These are phyloP conservation scores for Andrena hattorfiana DNA, from an alignment of 2,888 invertebrate species.

Conservation along the genomic window DNA sequence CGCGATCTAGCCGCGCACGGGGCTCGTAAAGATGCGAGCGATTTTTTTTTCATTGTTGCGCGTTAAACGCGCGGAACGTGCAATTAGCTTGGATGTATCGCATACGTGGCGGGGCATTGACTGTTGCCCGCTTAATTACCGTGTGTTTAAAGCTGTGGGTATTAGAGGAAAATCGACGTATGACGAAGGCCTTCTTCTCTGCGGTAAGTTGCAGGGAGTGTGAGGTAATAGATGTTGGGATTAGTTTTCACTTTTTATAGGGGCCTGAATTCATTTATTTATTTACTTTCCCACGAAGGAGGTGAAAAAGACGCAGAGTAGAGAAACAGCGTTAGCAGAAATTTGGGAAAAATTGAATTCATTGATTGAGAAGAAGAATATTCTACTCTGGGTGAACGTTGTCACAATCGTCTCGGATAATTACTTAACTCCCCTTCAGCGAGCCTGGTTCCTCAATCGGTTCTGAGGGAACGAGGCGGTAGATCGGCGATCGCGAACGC, in stretches of 20 bases:
- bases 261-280: too few species aligned
- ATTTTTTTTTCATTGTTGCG: slow-evolving; percentile 22
- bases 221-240: too few species aligned
- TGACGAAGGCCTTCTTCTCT: slow-evolving; percentile 5
- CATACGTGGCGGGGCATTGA: slow-evolving; percentile 23
- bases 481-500: slow-evolving; percentile 46
- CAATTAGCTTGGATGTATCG: slow-evolving; percentile 21
- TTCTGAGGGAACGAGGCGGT: slow-evolving; percentile 16
- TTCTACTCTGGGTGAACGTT: slow-evolving; percentile 9
- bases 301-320: too few species aligned
- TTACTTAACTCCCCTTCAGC: slow-evolving; percentile 36
- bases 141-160: slow-evolving; percentile 1
- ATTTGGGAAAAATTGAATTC: background rate
- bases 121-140: slow-evolving; percentile 29
- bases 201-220: background rate
- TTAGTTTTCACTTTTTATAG: too few species aligned
- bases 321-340: too few species aligned
- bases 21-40: slow-evolving; percentile 25
- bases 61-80: slow-evolving; percentile 26
- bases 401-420: slow-evolving; percentile 26
- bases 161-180: slow-evolving; percentile 5
- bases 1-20: slow-evolving; percentile 19
- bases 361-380: background rate
- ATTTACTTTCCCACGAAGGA: too few species aligned
- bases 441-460: background rate